Percentiles rank a stretch among this genome's conserved stretches.
Conservation (phyloP, 2,797 vertebrate genomes). For the Anas bahamensis region DNA sequence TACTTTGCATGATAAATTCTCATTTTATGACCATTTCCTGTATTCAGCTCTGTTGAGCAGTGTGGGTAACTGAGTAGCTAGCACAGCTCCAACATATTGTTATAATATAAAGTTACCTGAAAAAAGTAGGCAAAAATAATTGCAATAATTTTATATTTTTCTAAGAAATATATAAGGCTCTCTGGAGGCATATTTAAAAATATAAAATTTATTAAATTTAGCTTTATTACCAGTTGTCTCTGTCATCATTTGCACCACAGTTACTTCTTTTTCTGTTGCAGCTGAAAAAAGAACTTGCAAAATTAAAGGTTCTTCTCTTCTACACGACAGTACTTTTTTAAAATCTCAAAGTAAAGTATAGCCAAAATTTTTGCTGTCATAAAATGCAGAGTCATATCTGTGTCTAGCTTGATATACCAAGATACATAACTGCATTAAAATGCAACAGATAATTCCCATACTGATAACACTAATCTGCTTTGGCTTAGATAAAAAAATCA, state of each 20-base stretch:
- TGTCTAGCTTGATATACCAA: conserved; percentile 17
- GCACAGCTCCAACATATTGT: background rate
- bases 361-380: conserved; percentile 13
- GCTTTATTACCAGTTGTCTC: background rate
- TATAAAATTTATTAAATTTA: conserved; percentile 3
- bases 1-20: background rate
- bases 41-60: conserved; percentile 1
- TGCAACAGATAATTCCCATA: conserved; percentile 24
- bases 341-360: background rate
- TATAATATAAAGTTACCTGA: background rate
- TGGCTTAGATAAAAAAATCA: conserved; percentile 34
- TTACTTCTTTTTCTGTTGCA: conserved; percentile 9
- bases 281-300: conserved; percentile 25
- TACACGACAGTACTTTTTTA: conserved; percentile 5
- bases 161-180: conserved; percentile 13
- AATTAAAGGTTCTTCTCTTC: conserved; percentile 7
- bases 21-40: background rate
- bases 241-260: background rate
- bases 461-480: conserved; percentile 9
- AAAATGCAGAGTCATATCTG: conserved; percentile 36
- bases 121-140: conserved; percentile 25
- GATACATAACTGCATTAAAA: conserved; percentile 21
- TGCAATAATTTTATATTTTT: background rate
- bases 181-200: conserved; percentile 3
- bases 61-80: background rate